Evolutionary conservation across 2,888 invertebrate species (phyloP), one percentile per base, ranked within the genome.

Genomic region (Callyntrura sp.): DNA sequence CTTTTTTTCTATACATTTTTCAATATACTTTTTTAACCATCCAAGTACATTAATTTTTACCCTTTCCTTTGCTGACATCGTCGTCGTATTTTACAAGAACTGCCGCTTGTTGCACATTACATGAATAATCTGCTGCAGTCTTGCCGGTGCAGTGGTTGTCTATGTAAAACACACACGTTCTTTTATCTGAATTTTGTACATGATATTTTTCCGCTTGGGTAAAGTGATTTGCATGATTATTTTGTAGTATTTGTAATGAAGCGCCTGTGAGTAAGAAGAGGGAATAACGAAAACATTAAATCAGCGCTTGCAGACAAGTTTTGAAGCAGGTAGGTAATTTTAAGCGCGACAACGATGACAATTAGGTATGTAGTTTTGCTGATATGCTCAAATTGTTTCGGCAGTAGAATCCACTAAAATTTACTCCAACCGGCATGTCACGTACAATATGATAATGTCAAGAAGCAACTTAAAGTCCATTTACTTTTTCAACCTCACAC

Each of bases 221-320:
- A 68, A n/a, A n/a, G n/a, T 43, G 68, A 68, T 68, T 68, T 68
- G 43, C 68, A 68, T 68, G 68, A 68, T 68, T 17, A 68, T 68
- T 68, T 51, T 51, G 35, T 17, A 28, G 28, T n/a, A n/a, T n/a
- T n/a, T n/a, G n/a, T 25, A 28, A 60, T 20, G 35, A 35, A 35
- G 17, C 35, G 43, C 11, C n/a, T 43, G 68, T 14, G 6, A 5
- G 28, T 62, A 68, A 35, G 28, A 28, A 5, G 68, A 68, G 43
- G 6, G 35, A 12, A 17, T 17, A 11, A 68, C 17, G 68, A 68
- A 43, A 68, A 68, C 43, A 35, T 35, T 68, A 68, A 68, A 68
- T 68, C 43, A 68, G 68, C 17, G 68, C 43, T 43, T 17, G 68
- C 68, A 68, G 23, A 68, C 68, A 68, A 43, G 68, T 68, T 68